phyloP scores from a whole-genome alignment of 1,140 invertebrate species.

The Papilio glaucus region DNA sequence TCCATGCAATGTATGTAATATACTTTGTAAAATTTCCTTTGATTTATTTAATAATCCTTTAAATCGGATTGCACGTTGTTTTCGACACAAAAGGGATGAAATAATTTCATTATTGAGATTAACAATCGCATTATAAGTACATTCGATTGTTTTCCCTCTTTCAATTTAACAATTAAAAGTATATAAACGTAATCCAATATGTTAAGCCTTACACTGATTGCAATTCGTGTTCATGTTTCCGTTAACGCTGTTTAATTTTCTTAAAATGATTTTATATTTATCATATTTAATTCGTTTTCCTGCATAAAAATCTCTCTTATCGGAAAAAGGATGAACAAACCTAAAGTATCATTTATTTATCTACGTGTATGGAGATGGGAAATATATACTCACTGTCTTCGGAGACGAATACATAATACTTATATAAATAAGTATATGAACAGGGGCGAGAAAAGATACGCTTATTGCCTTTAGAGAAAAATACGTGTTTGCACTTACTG shows the following conservation, averaged over 20 bases:
- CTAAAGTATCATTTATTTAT: too few species aligned
- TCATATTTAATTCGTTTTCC: not conserved
- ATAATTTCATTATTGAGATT: slow-evolving; percentile 18
- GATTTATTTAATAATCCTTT: not conserved
- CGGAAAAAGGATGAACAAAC: too few species aligned
- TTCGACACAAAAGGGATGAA: slow-evolving; percentile 14
- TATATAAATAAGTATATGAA: too few species aligned
- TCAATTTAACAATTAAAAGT: slow-evolving; percentile 36
- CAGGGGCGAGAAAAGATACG: too few species aligned
- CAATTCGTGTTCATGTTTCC: slow-evolving; percentile 4
- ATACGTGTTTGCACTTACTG: too few species aligned
- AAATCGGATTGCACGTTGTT: slow-evolving; percentile 22
- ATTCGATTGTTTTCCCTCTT: slow-evolving; percentile 30
- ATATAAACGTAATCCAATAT: slow-evolving; percentile 27
- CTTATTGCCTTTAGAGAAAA: too few species aligned
- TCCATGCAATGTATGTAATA: too few species aligned
- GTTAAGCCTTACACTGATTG: slow-evolving; percentile 23
- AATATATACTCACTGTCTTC: too few species aligned
- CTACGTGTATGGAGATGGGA: too few species aligned
- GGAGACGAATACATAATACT: too few species aligned
- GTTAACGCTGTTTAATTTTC: too few species aligned
- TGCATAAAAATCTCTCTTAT: too few species aligned
- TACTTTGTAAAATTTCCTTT: not conserved
- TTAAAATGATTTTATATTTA: not conserved
- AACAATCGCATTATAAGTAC: slow-evolving; percentile 23